These are phyloP conservation scores for Pheosia gnoma DNA, from an alignment of 2,888 invertebrate genomes.

Conservation along the genomic window DNA sequence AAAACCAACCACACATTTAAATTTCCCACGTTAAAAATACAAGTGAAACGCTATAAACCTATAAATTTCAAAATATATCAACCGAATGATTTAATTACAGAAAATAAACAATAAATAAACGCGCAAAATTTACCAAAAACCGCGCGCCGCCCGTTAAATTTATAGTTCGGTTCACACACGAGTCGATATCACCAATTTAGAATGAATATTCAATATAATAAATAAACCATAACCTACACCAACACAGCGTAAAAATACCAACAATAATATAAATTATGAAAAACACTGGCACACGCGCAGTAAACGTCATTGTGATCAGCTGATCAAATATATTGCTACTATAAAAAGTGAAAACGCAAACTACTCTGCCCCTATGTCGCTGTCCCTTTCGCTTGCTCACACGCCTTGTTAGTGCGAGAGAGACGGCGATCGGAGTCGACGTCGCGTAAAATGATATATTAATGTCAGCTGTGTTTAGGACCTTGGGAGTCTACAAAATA, in stretches of 20 bases:
- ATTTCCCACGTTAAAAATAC: not conserved
- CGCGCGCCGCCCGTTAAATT: slow-evolving; percentile 41
- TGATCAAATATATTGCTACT: slow-evolving; percentile 84
- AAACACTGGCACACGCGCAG: slow-evolving; percentile 73
- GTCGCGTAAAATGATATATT: slow-evolving; percentile 83
- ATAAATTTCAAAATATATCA: slow-evolving; percentile 39
- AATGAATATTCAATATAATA: slow-evolving; percentile 73
- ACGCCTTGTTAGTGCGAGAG: slow-evolving; percentile 39
- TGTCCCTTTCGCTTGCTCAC: slow-evolving; percentile 54
- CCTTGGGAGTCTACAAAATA: slow-evolving; percentile 84
- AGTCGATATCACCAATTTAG: slow-evolving; percentile 51
- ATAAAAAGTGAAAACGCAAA: slow-evolving; percentile 84
- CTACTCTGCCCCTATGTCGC: slow-evolving; percentile 63
- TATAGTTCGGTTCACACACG: slow-evolving; percentile 42
- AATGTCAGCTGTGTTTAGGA: slow-evolving; percentile 84
- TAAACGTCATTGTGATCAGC: slow-evolving; percentile 83
- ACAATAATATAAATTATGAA: slow-evolving; percentile 81
- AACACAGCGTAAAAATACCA: slow-evolving; percentile 68
- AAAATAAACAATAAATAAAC: slow-evolving; percentile 50
- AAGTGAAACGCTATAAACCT: slow-evolving; percentile 9
- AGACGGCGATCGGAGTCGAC: slow-evolving; percentile 60
- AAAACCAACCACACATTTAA: not conserved
- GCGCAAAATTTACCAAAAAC: slow-evolving; percentile 48
- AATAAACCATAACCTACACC: slow-evolving; percentile 79
- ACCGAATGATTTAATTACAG: slow-evolving; percentile 41